These are phyloP conservation scores for Oscheius myriophilus DNA, from an alignment of 2,888 invertebrate species.

Conservation along the genomic window DNA sequence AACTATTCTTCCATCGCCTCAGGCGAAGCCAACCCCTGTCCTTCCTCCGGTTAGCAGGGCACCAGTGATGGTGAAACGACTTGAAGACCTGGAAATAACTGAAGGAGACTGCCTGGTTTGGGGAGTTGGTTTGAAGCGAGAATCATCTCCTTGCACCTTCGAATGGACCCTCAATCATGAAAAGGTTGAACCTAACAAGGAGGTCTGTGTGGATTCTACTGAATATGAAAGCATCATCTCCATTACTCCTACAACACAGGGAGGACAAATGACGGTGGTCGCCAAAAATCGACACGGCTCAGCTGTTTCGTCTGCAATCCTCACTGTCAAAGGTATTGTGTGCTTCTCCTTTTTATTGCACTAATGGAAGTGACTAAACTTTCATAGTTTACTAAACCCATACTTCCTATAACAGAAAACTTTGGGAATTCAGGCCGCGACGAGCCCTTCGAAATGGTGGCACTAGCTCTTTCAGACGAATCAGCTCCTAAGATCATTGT, in stretches of 20 bases:
- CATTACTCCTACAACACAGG: conserved; percentile 40
- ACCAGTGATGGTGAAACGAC: conserved; percentile 41
- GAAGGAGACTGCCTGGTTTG: conserved; percentile 36
- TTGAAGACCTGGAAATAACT: conserved; percentile 38
- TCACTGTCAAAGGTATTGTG: conserved; percentile 43
- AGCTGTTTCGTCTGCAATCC: conserved; percentile 48
- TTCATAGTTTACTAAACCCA: not conserved
- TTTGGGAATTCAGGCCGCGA: conserved; percentile 34
- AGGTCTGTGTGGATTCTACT: conserved; percentile 51
- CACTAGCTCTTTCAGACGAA: conserved; percentile 56
- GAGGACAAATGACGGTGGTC: conserved; percentile 55
- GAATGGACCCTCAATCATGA: conserved; percentile 58
- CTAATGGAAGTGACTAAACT: conserved; percentile 1
- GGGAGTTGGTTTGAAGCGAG: conserved; percentile 50
- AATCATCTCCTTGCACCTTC: conserved; percentile 55
- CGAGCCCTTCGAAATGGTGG: conserved; percentile 55
- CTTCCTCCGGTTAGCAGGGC: conserved; percentile 1
- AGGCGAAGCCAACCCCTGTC: not conserved
- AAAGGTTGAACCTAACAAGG: conserved; percentile 38
- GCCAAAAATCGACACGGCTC: conserved; percentile 57
- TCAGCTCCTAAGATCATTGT: conserved; percentile 57
- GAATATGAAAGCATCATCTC: conserved; percentile 52
- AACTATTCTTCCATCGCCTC: not conserved
- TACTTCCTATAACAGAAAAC: not conserved
- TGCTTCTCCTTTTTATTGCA: too few species aligned